Percentiles rank a stretch among this genome's conserved stretches.
These are phyloP conservation scores for Drosophila repletoides DNA, from an alignment of 1,140 invertebrate species.

Conservation along the genomic window DNA sequence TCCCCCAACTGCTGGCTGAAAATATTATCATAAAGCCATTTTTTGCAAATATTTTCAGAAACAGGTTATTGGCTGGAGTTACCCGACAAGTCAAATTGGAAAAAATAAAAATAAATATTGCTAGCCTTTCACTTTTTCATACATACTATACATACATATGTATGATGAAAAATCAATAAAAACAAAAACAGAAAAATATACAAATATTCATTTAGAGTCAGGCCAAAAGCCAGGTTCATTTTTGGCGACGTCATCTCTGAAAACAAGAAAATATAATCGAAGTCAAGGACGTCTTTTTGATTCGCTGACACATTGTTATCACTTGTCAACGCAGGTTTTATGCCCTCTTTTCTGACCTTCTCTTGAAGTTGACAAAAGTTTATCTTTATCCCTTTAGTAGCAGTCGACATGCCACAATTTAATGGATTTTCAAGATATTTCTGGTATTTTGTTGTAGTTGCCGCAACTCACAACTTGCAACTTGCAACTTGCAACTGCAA, in stretches of 20 bases:
- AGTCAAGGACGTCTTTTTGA: constrained; percentile 60
- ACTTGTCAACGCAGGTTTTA: constrained; percentile 52
- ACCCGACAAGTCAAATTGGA: constrained; percentile 35
- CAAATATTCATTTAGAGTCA: background rate
- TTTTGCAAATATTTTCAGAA: constrained; percentile 49
- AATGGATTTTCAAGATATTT: constrained; percentile 81
- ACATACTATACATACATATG: too few relatives aligned
- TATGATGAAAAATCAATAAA: constrained; percentile 55
- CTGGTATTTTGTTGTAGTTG: constrained; percentile 77
- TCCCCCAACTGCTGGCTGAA: constrained; percentile 29
- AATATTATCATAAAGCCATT: constrained; percentile 52
- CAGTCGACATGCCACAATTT: constrained; percentile 49
- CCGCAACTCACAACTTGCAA: constrained; percentile 39
- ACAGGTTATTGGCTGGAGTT: constrained; percentile 53
- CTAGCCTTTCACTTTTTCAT: constrained; percentile 66
- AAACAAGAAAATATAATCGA: too few relatives aligned
- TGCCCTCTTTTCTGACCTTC: background rate
- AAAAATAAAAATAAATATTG: constrained; percentile 16
- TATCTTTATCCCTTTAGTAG: constrained; percentile 65
- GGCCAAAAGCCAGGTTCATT: constrained; percentile 25
- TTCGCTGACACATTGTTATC: constrained; percentile 76
- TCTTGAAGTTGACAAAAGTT: constrained; percentile 60
- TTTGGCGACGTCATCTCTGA: constrained; percentile 46
- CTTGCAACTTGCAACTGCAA: constrained; percentile 46
- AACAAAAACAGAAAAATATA: background rate